Evolutionary conservation across 2,888 invertebrate species (phyloP), one percentile per base, ranked within the genome.

Genomic region (Pseudeuparius sepicola): DNA sequence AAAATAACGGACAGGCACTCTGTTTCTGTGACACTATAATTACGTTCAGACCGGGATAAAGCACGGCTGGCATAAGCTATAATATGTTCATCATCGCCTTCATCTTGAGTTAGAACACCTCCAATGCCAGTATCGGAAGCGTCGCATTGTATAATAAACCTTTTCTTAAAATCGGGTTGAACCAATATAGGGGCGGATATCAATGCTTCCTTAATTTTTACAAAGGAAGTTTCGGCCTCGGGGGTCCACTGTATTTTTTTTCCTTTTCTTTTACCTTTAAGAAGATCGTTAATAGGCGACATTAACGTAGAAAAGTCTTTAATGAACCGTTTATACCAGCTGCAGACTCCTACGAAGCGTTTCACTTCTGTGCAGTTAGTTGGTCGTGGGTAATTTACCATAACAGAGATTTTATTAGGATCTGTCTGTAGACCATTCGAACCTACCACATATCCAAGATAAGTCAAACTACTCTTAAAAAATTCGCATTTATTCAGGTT

Each of bases 311-410:
- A 45, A 34, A 50, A 52, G 42, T 49, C 25, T 7, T 37, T 39
- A 7, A 52, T 34, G 26, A 52, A 52, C 3, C 48, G 16, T 1
- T 35, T 23, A 24, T 45, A 36, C 27, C 51, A 54, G 3, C 42
- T 43, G 34, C 44, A 43, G 29, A 53, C 36, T 3, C 53, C 53
- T 2, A 52, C 23, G 31, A 55, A 49, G 10, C 52, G 28, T 36
- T 50, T 50, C 4, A 52, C 18, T 37, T 51, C 47, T 1, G 52
- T 53, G 5, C 44, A 31, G 9, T 38, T 49, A 16, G 14, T 31
- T 1, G 50, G 48, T 2, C 12, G 25, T 4, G 47, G 42, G 37
- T 47, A 51, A 12, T 39, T 15, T 31, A 2, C 49, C 47, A 2
- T 11, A 23, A 4, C 46, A 42, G 37, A n/a, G n/a, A n/a, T n/a